Base-by-base conservation (phyloP, 2,888 invertebrate species). In the Nemapogon koenigi region DNA sequence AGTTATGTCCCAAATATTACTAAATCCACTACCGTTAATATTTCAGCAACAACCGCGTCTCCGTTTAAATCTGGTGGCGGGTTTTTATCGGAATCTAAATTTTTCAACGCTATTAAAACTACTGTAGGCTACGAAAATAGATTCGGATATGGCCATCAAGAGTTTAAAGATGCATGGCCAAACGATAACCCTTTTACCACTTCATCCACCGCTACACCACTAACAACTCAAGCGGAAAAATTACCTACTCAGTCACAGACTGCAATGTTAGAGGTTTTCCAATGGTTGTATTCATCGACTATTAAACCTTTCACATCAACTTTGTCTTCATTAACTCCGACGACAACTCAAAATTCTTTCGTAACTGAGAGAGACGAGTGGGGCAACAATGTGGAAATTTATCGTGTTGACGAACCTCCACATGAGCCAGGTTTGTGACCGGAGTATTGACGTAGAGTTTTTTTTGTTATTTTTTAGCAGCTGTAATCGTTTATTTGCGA, bases 381-480 rank as follows among this genome's bases (percentile, higher is more conserved):
- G 76, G 72, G 68, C 43, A 75, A 72, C 69, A 69, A 57, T 59
- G 59, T 76, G 44, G 73, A 75, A 59, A 73, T 67, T 45, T 78
- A 78, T 59, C 78, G 78, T 43, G 76, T 78, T 57, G 78, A 78
- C 58, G 78, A 78, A 68, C 78, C 78, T 51, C 78, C 78, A 48
- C 78, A 78, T 60, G 66, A 59, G 56, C 64, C 78, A 78, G 78
- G 78, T 72, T 78, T 63, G 82, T 81, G 63, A 73, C 68, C 57
- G 70, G 70, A 72, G 66, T 69, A 66, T 63, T 65, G 63, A 59
- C 57, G 53, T 58, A 52, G 57, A 58, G 59, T 59, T 61, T 57
- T 58, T 47, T 62, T 61, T 62, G 52, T 6, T 8, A 7, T 6
- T 22, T 31, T 31, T 15, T 17, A 31, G 31, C 31, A 31, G 16